A percentile compares a stretch with the other conserved stretches of the same genome.
Evolutionary conservation across 2,113 vertebrate species (phyloP).

Genomic region (Serinus canaria): DNA sequence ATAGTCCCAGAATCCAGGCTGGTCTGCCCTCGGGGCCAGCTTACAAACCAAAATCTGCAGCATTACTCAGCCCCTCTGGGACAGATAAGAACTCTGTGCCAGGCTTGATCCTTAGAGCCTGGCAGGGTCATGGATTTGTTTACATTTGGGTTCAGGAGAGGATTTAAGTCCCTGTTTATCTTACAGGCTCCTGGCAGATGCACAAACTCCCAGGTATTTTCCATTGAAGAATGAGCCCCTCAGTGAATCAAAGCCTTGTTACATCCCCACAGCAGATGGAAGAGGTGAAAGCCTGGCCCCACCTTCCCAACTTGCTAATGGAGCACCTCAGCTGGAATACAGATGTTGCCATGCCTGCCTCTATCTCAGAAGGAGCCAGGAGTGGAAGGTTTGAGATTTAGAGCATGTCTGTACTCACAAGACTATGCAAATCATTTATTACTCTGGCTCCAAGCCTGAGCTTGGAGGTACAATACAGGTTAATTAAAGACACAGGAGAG

Average conservation of each 20-base stretch:
- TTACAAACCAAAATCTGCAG: not conserved
- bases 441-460: constrained; percentile 42
- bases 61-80: not conserved
- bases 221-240: not conserved
- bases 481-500: constrained; percentile 59
- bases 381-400: constrained; percentile 28
- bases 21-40: not conserved
- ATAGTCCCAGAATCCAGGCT: fast-evolving
- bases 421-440: constrained; percentile 39
- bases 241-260: constrained; percentile 19
- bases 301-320: constrained; percentile 1
- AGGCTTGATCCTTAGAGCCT: not conserved
- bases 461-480: constrained; percentile 29
- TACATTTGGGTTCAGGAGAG: constrained; percentile 4
- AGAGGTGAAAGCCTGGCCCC: constrained; percentile 13
- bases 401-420: constrained; percentile 11
- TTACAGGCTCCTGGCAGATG: not conserved
- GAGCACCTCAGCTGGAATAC: constrained; percentile 34
- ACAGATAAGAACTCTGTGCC: not conserved
- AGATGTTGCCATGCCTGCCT: constrained; percentile 30
- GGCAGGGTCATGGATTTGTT: not conserved
- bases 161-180: constrained; percentile 18
- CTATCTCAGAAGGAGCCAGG: not conserved
- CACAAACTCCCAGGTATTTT: not conserved
- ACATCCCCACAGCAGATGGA: not conserved